Evolutionary conservation across 2,113 vertebrate genomes (phyloP), one percentile per base, ranked within the genome.

Genomic region (Ammodytes marinus): DNA sequence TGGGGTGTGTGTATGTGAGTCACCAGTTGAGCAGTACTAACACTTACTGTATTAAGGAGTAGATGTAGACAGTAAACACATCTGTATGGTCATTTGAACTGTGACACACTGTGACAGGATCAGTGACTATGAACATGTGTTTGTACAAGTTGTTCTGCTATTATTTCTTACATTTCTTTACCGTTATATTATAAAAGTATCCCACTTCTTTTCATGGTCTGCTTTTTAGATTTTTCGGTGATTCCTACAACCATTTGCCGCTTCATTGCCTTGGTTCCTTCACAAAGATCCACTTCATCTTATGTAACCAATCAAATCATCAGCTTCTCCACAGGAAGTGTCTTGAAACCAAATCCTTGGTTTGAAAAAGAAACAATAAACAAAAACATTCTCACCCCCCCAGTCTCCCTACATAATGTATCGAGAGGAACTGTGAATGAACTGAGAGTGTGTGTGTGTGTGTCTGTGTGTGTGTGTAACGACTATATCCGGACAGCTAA

Each of bases 1-100:
- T 65, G 67, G 60, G 8, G 72, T 65, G 75, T 52, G 42, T 14
- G 37, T 35, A 12, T 76, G 42, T 75, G 69, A 65, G 60, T 82
- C 66, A 82, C 46, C 11, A 35, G 43, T 74, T 0, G 43, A 27
- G 65, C n/a, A 60, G 35, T 2, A 14, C 42, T 61, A 45, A 2
- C 19, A 43, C 61, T 68, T 54, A 59, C 73, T 40, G 77, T 69
- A 50, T 66, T 83, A 64, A 82, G 70, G 63, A 58, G 68, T 79
- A 61, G 65, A 83, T 77, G 60, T 39, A 64, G 54, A 82, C 13
- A 0, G 76, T 72, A 81, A 89, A 88, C 35, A 81, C 68, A 42
- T 42, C 52, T 47, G 47, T 40, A 43, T 1, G n/a, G 52, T 67
- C 58, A 68, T 27, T 68, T 67, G 54, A 66, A 58, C 53, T 45